Percentiles rank a stretch among this genome's conserved stretches.
These are phyloP conservation scores for Spinus pinus DNA, from an alignment of 2,797 vertebrate genomes.

Conservation along the genomic window DNA sequence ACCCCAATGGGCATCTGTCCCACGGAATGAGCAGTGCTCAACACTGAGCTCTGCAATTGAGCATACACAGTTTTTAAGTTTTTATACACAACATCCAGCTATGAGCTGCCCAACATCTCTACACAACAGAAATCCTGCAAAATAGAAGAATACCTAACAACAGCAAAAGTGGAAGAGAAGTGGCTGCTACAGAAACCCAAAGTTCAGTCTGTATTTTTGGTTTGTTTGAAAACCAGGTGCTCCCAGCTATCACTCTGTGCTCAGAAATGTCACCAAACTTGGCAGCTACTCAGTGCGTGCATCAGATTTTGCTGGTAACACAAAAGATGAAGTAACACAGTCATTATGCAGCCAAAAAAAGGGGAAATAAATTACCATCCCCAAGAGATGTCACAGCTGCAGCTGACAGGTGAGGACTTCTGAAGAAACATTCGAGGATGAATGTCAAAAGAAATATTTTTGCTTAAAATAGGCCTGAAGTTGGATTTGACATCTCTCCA, in stretches of 20 bases:
- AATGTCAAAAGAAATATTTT: background rate
- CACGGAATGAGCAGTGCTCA: accelerated
- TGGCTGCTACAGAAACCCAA: background rate
- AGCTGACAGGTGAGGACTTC: background rate
- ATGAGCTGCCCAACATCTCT: background rate
- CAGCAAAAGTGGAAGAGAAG: background rate
- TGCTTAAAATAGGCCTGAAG: background rate
- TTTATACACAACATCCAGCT: background rate
- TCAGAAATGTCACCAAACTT: background rate
- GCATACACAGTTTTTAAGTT: background rate
- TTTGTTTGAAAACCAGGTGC: background rate
- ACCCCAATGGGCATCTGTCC: background rate
- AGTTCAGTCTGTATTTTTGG: background rate
- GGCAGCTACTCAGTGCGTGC: background rate
- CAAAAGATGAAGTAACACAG: background rate
- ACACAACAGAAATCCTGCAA: background rate
- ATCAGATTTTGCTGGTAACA: background rate
- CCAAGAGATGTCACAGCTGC: background rate
- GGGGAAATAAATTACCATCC: background rate
- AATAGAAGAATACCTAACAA: background rate
- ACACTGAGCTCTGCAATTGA: background rate
- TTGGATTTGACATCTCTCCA: background rate
- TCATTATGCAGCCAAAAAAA: background rate
- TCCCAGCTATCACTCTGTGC: background rate
- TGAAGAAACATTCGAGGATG: background rate